Evolutionary conservation across 1,140 invertebrate genomes (phyloP).

Genomic region (silkworm (Bombyx mori)): ASM3026992v2 NC_085121.1:13365001-13365500

Average conservation of each 20-base stretch:
- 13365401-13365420: slow-evolving; percentile 60
- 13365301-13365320: slow-evolving; percentile 21
- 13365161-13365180: slow-evolving; percentile 47
- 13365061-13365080: slow-evolving; percentile 60
- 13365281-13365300: too few species aligned
- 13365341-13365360: slow-evolving; percentile 68
- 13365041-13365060: slow-evolving; percentile 52
- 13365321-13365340: slow-evolving; percentile 60
- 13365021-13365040: slow-evolving; percentile 33
- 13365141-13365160: slow-evolving; percentile 39
- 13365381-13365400: slow-evolving; percentile 60
- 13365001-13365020: slow-evolving; percentile 34
- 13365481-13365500: slow-evolving; percentile 83
- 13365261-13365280: slow-evolving; percentile 24
- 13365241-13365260: slow-evolving; percentile 65
- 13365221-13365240: slow-evolving; percentile 68
- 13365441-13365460: slow-evolving; percentile 79
- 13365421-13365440: slow-evolving; percentile 65
- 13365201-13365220: slow-evolving; percentile 60
- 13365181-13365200: slow-evolving; percentile 58
- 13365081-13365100: slow-evolving; percentile 58
- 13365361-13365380: slow-evolving; percentile 63
- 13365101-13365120: slow-evolving; percentile 59
- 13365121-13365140: slow-evolving; percentile 31
- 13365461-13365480: slow-evolving; percentile 87